phyloP scores from a whole-genome alignment of 2,797 vertebrate genomes.

The Erpetoichthys calabaricus region DNA sequence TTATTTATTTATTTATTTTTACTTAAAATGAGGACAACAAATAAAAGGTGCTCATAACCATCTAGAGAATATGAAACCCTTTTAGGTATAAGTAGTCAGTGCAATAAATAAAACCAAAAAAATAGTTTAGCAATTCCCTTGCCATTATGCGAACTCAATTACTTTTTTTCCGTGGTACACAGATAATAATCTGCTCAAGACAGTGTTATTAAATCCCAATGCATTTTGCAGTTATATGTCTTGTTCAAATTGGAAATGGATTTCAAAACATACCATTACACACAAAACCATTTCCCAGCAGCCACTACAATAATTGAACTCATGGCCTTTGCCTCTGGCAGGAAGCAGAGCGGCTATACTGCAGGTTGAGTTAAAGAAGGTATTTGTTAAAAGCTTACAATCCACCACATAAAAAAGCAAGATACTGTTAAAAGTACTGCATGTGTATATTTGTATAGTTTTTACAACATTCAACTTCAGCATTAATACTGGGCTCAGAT shows the following conservation, averaged over 20 bases:
- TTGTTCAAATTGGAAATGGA: constrained; percentile 27
- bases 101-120: not conserved
- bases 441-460: too few species aligned
- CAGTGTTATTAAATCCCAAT: constrained; percentile 27
- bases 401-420: too few species aligned
- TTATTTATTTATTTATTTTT: too few species aligned
- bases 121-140: not conserved
- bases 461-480: too few species aligned
- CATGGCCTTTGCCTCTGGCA: not conserved
- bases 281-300: constrained; percentile 21
- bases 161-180: constrained; percentile 4
- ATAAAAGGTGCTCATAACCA: not conserved
- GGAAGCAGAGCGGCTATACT: too few species aligned
- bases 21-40: too few species aligned
- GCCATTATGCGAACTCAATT: constrained; percentile 6
- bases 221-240: constrained; percentile 23
- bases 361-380: constrained; percentile 15
- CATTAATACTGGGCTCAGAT: too few species aligned
- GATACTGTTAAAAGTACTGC: too few species aligned
- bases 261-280: constrained; percentile 20
- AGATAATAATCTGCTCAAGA: constrained; percentile 21
- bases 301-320: constrained; percentile 20
- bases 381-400: too few species aligned
- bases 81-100: not conserved
- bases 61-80: not conserved